A percentile compares a stretch with the other conserved stretches of the same genome.
Evolutionary conservation across 2,797 vertebrate species (phyloP).

Genomic region (Molossus alvarezi): DNA sequence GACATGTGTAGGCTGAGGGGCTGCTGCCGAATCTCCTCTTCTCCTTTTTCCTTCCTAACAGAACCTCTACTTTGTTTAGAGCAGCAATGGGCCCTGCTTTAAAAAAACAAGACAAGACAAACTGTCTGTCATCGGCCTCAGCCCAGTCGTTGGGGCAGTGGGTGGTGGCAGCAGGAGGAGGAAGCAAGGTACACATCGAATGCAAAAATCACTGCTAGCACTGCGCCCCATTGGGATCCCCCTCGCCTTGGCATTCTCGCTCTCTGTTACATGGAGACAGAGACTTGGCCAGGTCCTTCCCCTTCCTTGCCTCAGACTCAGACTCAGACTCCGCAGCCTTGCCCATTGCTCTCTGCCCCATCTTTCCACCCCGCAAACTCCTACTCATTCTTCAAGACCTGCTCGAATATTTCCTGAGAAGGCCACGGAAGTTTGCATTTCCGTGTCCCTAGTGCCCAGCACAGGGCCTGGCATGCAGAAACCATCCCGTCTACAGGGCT

Average conservation of each 20-base stretch:
- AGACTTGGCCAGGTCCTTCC: background rate
- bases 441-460: background rate
- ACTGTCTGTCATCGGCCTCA: background rate
- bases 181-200: background rate
- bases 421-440: background rate
- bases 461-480: background rate
- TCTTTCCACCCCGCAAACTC: background rate
- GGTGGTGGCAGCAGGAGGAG: background rate
- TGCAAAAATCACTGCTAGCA: background rate
- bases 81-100: background rate
- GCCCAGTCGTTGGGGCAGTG: background rate
- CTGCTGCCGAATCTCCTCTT: background rate
- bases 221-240: fast-evolving
- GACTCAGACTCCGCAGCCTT: background rate
- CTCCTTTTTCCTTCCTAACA: background rate
- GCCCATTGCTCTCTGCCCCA: background rate
- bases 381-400: slow-evolving; percentile 5
- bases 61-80: background rate
- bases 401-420: background rate
- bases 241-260: background rate
- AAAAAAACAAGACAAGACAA: background rate
- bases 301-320: background rate
- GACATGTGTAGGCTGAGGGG: too few relatives aligned
- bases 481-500: background rate
- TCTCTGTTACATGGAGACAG: background rate